A percentile compares a stretch with the other conserved stretches of the same genome.
Evolutionary conservation across 2,797 vertebrate genomes (phyloP).

Genomic region (Sphenopsis melanotis): DNA sequence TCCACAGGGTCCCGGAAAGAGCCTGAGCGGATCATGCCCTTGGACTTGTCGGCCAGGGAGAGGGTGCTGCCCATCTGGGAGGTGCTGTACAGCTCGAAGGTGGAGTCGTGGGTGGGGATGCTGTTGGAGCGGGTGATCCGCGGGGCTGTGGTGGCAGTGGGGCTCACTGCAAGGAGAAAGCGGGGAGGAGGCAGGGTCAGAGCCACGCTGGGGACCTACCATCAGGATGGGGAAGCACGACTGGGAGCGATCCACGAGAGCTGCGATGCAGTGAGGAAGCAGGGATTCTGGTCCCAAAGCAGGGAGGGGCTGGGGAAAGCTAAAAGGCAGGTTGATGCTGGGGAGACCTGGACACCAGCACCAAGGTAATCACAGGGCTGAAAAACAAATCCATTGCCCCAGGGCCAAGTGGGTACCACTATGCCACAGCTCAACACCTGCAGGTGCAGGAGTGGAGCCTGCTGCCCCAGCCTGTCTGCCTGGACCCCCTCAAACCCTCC

Average conservation of each 20-base stretch:
- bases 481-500: not conserved
- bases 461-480: not conserved
- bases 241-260: not conserved
- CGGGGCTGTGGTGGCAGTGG: slow-evolving; percentile 78
- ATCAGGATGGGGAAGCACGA: not conserved
- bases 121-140: slow-evolving; percentile 97
- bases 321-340: not conserved
- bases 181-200: slow-evolving; percentile 57
- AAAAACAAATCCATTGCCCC: not conserved
- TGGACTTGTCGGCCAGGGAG: slow-evolving; percentile 90
- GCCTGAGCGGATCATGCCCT: slow-evolving; percentile 96
- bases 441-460: not conserved
- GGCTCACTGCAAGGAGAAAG: slow-evolving; percentile 75
- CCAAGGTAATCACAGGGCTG: not conserved
- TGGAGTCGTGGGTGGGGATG: slow-evolving; percentile 92
- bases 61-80: slow-evolving; percentile 92
- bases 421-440: not conserved
- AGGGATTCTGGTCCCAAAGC: not conserved
- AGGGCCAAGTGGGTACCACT: not conserved
- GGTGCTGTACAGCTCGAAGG: slow-evolving; percentile 86
- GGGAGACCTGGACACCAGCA: not conserved
- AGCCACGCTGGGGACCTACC: not conserved
- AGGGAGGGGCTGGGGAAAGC: not conserved
- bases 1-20: slow-evolving; percentile 92
- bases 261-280: not conserved